These are phyloP conservation scores for Heteropelma amictum DNA, from an alignment of 2,888 invertebrate species.

Conservation along the genomic window DNA sequence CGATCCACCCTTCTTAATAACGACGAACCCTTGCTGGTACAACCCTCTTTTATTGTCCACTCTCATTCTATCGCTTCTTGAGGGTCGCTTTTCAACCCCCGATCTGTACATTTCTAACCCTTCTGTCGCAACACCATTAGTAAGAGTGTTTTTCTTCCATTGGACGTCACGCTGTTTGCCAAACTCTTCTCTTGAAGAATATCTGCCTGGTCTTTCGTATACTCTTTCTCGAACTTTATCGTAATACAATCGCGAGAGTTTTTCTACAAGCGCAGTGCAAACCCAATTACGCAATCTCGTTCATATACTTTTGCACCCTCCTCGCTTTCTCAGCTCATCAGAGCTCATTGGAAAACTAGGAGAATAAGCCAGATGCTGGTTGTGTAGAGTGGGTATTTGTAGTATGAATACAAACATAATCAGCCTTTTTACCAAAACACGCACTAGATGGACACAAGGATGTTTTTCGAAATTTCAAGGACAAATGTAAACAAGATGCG, in stretches of 20 bases:
- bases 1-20: slow-evolving; percentile 46
- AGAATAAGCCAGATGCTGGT: slow-evolving; percentile 14
- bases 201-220: slow-evolving; percentile 44
- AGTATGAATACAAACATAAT: slow-evolving; percentile 38
- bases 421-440: too few relatives aligned
- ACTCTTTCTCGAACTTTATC: slow-evolving; percentile 63
- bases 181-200: slow-evolving; percentile 62
- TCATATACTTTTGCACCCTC: slow-evolving; percentile 23
- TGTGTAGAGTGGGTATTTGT: slow-evolving; percentile 18
- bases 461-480: too few relatives aligned
- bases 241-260: slow-evolving; percentile 60
- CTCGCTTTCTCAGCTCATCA: slow-evolving; percentile 12
- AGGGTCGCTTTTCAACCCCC: slow-evolving; percentile 6
- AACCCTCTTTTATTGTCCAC: slow-evolving; percentile 26
- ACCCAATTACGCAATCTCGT: neutral
- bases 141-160: slow-evolving; percentile 62
- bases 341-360: slow-evolving; percentile 12
- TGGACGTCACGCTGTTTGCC: slow-evolving; percentile 67
- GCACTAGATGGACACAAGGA: too few relatives aligned
- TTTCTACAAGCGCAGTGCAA: slow-evolving; percentile 17
- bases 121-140: slow-evolving; percentile 33
- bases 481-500: too few relatives aligned
- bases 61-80: slow-evolving; percentile 20
- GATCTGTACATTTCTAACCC: slow-evolving; percentile 22
- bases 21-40: slow-evolving; percentile 11